Evolutionary conservation across 2,888 invertebrate genomes (phyloP).

Genomic region (Pelosia muscerda): DNA sequence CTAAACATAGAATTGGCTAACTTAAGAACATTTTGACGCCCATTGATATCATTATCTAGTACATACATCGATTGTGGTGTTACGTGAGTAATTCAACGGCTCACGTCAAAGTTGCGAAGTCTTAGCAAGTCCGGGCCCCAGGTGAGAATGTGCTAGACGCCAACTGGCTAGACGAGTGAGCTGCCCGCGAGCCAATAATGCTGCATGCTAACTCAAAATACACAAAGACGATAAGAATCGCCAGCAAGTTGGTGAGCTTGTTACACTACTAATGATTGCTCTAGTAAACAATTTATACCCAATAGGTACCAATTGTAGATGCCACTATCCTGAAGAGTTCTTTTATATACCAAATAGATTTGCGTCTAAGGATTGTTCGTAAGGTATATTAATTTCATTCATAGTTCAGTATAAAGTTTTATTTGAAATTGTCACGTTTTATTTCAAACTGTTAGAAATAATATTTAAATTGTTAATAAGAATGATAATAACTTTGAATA

Average conservation of each 20-base stretch:
- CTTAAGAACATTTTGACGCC: conserved; percentile 20
- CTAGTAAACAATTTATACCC: too few relatives aligned
- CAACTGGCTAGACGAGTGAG: conserved; percentile 76
- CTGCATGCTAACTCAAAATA: conserved; percentile 64
- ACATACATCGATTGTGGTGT: conserved; percentile 72
- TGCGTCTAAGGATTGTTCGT: neutral
- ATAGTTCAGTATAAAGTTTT: too few relatives aligned
- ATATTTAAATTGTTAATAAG: too few relatives aligned
- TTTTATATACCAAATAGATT: neutral
- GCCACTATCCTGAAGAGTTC: neutral
- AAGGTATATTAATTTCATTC: too few relatives aligned
- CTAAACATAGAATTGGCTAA: neutral
- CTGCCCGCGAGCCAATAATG: conserved; percentile 81
- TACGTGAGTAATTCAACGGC: conserved; percentile 72
- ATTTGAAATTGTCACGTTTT: too few relatives aligned
- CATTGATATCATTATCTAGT: conserved; percentile 51
- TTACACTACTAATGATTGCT: conserved; percentile 9
- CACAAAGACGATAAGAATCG: conserved; percentile 45
- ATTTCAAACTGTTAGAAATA: too few relatives aligned
- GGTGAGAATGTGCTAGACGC: conserved; percentile 86
- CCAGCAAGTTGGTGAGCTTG: conserved; percentile 34
- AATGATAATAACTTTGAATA: too few relatives aligned
- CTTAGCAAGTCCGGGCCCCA: conserved; percentile 83
- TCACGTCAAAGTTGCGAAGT: conserved; percentile 83
- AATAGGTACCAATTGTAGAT: too few relatives aligned